phyloP scores from a whole-genome alignment of 2,888 invertebrate genomes.

The Dasypogon diadema region DNA sequence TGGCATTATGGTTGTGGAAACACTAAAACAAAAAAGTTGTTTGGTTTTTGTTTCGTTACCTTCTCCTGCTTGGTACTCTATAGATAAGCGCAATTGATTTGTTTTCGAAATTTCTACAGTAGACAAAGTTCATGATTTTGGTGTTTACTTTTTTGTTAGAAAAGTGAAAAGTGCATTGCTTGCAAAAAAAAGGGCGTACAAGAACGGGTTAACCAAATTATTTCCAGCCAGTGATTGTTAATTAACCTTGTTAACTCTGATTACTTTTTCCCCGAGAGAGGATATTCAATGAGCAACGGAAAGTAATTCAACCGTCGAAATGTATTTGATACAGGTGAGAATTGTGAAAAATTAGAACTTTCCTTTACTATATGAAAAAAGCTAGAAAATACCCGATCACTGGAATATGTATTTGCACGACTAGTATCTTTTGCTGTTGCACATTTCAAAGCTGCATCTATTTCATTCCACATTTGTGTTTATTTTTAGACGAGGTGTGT shows the following conservation, averaged over 20 bases:
- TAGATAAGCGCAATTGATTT: too few relatives aligned
- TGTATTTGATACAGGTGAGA: constrained; percentile 50
- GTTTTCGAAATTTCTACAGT: too few relatives aligned
- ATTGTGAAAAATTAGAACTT: constrained; percentile 2
- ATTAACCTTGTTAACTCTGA: constrained; percentile 9
- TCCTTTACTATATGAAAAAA: constrained; percentile 1
- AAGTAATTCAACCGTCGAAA: constrained; percentile 19
- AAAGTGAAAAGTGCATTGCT: constrained; percentile 22
- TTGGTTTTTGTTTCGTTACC: too few relatives aligned
- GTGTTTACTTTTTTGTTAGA: neutral
- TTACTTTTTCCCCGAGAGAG: neutral
- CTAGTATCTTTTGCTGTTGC: neutral
- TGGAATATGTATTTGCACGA: neutral
- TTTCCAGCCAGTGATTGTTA: constrained; percentile 17
- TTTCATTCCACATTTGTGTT: neutral
- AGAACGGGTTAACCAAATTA: constrained; percentile 29
- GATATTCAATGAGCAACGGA: constrained; percentile 28
- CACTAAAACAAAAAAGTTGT: too few relatives aligned
- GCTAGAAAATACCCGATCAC: neutral
- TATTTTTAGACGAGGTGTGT: constrained; percentile 36
- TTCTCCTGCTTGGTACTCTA: too few relatives aligned
- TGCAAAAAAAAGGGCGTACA: constrained; percentile 10
- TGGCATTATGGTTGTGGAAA: neutral
- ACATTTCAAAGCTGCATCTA: constrained; percentile 1
- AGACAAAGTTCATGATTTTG: neutral